These are phyloP conservation scores for Craniophora ligustri DNA, from an alignment of 2,888 invertebrate genomes.

Conservation along the genomic window DNA sequence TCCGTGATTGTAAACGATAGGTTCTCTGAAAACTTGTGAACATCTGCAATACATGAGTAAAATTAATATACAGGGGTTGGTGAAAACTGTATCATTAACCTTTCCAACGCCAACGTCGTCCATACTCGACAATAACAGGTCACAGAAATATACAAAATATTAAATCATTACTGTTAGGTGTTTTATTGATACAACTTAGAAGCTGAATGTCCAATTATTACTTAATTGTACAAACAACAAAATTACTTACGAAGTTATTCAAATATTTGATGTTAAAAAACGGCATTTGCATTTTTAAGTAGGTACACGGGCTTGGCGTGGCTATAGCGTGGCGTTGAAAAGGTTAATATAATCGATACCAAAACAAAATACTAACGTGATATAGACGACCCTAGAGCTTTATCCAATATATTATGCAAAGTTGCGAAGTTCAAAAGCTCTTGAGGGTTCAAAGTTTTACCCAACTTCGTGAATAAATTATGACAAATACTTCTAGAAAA, in stretches of 20 bases:
- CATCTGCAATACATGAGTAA: conserved; percentile 75
- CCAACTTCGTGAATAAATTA: conserved; percentile 91
- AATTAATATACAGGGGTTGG: too few species aligned
- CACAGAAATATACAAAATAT: neutral
- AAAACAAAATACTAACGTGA: conserved; percentile 80
- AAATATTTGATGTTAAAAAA: too few species aligned
- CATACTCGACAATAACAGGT: neutral
- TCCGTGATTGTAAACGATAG: conserved; percentile 90
- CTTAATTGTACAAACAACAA: too few species aligned
- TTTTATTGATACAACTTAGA: too few species aligned
- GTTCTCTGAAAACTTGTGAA: conserved; percentile 89
- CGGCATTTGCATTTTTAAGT: too few species aligned
- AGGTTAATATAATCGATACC: too few species aligned
- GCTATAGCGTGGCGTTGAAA: too few species aligned
- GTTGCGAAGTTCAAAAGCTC: conserved; percentile 92
- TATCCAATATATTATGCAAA: conserved; percentile 91
- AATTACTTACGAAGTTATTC: neutral
- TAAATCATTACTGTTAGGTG: neutral
- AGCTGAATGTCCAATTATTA: too few species aligned
- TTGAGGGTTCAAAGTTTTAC: conserved; percentile 90
- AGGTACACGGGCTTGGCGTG: too few species aligned
- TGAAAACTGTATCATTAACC: too few species aligned
- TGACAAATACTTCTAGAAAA: conserved; percentile 92
- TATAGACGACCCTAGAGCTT: conserved; percentile 91
- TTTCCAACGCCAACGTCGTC: too few species aligned